Conservation (phyloP, 1,140 invertebrate genomes). For the Zaprionus lachaisei region DNA sequence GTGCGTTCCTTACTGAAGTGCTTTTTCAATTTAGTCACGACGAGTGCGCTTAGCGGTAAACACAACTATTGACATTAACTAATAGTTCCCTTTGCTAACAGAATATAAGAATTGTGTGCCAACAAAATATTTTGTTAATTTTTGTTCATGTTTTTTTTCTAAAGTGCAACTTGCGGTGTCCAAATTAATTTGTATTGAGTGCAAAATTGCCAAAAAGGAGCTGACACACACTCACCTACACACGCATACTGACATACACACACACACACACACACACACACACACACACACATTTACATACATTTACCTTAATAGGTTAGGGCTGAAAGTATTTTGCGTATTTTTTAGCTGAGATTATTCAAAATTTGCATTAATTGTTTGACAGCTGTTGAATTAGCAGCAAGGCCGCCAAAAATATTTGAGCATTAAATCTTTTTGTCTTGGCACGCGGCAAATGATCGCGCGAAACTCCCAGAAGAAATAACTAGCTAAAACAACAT, state of each 20-base stretch:
- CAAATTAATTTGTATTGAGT: slow-evolving; percentile 54
- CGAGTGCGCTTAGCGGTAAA: slow-evolving; percentile 76
- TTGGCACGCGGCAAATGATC: slow-evolving; percentile 36
- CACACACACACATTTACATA: slow-evolving; percentile 10
- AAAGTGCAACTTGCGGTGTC: slow-evolving; percentile 63
- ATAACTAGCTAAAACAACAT: neutral
- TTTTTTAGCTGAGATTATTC: slow-evolving; percentile 35
- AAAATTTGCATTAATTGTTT: slow-evolving; percentile 35
- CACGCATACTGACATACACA: slow-evolving; percentile 17
- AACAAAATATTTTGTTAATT: slow-evolving; percentile 38
- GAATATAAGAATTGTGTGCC: slow-evolving; percentile 14
- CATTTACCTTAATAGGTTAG: slow-evolving; percentile 41
- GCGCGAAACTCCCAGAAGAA: slow-evolving; percentile 22
- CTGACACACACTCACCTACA: slow-evolving; percentile 40
- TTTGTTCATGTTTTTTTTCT: slow-evolving; percentile 58
- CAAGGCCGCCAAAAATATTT: slow-evolving; percentile 45
- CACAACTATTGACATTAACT: slow-evolving; percentile 44
- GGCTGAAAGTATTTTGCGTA: slow-evolving; percentile 19
- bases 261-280: slow-evolving; percentile 33
- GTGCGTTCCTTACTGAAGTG: slow-evolving; percentile 27
- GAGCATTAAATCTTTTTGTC: slow-evolving; percentile 18
- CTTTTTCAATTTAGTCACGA: slow-evolving; percentile 53
- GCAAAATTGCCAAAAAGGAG: slow-evolving; percentile 64
- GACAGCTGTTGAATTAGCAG: slow-evolving; percentile 55
- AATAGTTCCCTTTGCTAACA: slow-evolving; percentile 19